Conservation (phyloP, 1,140 invertebrate species). For the Apolygus lucorum region DNA sequence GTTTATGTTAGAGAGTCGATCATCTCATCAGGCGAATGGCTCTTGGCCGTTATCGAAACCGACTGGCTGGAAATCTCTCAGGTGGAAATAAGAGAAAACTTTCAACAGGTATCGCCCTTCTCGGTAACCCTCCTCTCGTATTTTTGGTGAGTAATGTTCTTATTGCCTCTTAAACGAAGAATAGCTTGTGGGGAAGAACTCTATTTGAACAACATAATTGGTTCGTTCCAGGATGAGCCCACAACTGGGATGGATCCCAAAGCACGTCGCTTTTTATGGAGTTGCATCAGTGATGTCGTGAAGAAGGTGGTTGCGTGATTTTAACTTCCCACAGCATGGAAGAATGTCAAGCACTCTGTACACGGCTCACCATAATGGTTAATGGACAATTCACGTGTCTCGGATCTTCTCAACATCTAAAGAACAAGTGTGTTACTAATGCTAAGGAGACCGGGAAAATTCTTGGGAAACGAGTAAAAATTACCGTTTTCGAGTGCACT, state of each 20-base stretch:
- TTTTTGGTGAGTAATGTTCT: slow-evolving; percentile 45
- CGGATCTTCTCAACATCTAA: slow-evolving; percentile 48
- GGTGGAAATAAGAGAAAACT: slow-evolving; percentile 52
- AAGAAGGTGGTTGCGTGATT: slow-evolving; percentile 48
- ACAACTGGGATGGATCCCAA: slow-evolving; percentile 34
- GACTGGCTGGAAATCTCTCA: slow-evolving; percentile 46
- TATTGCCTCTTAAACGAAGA: too few species aligned
- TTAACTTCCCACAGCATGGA: slow-evolving; percentile 64
- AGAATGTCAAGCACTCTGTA: slow-evolving; percentile 59
- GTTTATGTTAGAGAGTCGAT: slow-evolving; percentile 17
- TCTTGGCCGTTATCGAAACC: slow-evolving; percentile 27
- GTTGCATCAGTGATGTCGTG: slow-evolving; percentile 31
- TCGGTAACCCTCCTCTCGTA: slow-evolving; percentile 56
- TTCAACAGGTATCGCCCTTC: slow-evolving; percentile 50
- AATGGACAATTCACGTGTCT: slow-evolving; percentile 48
- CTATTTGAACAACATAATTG: too few species aligned
- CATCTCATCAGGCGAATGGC: slow-evolving; percentile 19
- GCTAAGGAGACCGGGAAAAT: too few species aligned
- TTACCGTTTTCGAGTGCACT: too few species aligned
- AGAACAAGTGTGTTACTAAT: slow-evolving; percentile 41
- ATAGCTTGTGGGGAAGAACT: too few species aligned
- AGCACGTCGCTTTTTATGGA: slow-evolving; percentile 45
- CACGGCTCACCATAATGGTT: slow-evolving; percentile 50
- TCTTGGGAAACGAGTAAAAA: too few species aligned
- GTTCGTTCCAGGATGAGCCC: slow-evolving; percentile 28